Evolutionary conservation across 2,113 vertebrate genomes (phyloP).

Genomic region (Struthio camelus): DNA sequence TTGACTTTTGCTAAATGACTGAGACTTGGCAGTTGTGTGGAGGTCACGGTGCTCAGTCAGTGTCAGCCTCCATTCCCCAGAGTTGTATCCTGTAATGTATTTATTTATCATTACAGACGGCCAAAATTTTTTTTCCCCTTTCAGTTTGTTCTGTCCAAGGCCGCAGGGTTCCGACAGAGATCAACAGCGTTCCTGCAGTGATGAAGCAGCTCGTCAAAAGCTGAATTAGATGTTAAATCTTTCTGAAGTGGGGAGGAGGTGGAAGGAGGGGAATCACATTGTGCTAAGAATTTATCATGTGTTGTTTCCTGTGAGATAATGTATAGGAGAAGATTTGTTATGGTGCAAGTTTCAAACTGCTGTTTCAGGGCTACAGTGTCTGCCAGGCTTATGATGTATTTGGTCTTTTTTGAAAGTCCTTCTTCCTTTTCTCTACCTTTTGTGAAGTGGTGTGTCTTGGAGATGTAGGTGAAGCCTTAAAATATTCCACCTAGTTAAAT

Average conservation of each 20-base stretch:
- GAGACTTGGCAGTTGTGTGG: conserved; percentile 65
- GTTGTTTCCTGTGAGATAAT: conserved; percentile 82
- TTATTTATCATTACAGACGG: conserved; percentile 81
- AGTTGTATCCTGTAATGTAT: conserved; percentile 78
- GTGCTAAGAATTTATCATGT: conserved; percentile 84
- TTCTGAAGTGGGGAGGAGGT: conserved; percentile 81
- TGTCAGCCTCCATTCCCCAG: conserved; percentile 72
- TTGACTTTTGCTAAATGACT: conserved; percentile 69
- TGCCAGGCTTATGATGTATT: conserved; percentile 83
- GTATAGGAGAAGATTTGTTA: conserved; percentile 84
- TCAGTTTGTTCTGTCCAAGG: conserved; percentile 84
- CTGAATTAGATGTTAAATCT: conserved; percentile 90
- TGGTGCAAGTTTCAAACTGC: conserved; percentile 79
- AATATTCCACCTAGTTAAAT: neutral
- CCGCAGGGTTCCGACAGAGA: conserved; percentile 81
- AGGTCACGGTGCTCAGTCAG: conserved; percentile 78
- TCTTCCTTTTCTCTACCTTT: conserved; percentile 34
- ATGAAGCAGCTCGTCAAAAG: conserved; percentile 83
- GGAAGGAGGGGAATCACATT: conserved; percentile 73
- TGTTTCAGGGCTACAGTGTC: conserved; percentile 80
- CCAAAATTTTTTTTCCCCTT: conserved; percentile 41
- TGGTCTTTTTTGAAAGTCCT: conserved; percentile 69
- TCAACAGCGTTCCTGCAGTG: conserved; percentile 79
- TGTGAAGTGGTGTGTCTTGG: neutral
- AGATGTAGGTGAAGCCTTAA: conserved; percentile 29